A percentile compares a stretch with the other conserved stretches of the same genome.
These are phyloP conservation scores for Montipora efflorescens DNA, from an alignment of 64 coral and sea anemone species.

Conservation along the genomic window DNA sequence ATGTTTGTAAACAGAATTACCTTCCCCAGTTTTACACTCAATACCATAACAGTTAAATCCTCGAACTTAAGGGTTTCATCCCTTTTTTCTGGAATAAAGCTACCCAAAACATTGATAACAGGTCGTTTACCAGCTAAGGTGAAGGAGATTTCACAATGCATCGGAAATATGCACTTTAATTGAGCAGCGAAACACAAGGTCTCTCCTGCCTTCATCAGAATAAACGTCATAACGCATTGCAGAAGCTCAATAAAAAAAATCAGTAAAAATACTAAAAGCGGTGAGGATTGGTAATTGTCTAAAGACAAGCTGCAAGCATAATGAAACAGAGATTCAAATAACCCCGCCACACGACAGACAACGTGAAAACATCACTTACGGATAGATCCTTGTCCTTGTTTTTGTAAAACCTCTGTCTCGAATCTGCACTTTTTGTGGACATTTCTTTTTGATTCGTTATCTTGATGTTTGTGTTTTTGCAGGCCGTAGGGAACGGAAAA, in stretches of 20 bases:
- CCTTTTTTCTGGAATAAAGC: background rate
- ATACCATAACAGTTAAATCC: too few relatives aligned
- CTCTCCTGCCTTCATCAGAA: background rate
- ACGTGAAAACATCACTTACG: slow-evolving; percentile 69
- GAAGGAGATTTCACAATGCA: background rate
- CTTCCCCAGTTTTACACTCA: too few relatives aligned
- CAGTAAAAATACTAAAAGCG: background rate
- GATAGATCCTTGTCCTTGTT: slow-evolving; percentile 97
- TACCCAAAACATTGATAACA: too few relatives aligned
- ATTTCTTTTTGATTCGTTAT: slow-evolving; percentile 49
- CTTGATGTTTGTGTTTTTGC: background rate
- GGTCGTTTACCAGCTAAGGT: background rate
- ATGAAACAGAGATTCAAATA: slow-evolving; percentile 59
- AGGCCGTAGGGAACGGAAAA: background rate
- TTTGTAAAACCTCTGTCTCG: slow-evolving; percentile 90
- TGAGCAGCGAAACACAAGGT: background rate
- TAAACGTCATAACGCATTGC: background rate
- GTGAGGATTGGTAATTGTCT: background rate
- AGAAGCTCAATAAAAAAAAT: background rate
- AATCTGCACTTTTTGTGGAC: slow-evolving; percentile 85
- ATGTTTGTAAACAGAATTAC: too few relatives aligned
- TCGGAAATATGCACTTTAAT: background rate
- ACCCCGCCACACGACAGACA: slow-evolving; percentile 57
- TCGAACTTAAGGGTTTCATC: too few relatives aligned
- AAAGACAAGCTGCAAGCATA: background rate